Evolutionary conservation across 1,140 invertebrate genomes (phyloP).

Genomic region (Aricia agestis): DNA sequence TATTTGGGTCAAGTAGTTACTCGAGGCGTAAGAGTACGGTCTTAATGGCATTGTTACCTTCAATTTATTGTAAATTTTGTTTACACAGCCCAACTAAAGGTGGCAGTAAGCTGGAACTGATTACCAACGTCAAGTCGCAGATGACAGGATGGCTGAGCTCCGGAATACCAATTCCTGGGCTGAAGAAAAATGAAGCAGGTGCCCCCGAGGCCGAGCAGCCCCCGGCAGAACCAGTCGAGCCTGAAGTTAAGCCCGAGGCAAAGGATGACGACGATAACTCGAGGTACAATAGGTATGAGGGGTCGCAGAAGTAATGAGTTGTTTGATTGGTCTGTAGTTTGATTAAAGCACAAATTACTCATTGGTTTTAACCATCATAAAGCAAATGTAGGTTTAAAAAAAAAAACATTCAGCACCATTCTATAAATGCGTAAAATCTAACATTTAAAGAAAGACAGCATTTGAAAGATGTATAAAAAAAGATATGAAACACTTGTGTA

Average conservation of each 20-base stretch:
- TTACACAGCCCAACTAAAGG: constrained; percentile 80
- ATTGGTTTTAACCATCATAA: no score
- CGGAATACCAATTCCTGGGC: constrained; percentile 82
- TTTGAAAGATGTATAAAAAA: no score
- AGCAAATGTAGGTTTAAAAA: no score
- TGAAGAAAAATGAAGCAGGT: constrained; percentile 77
- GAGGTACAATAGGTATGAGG: constrained; percentile 84
- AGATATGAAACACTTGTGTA: no score
- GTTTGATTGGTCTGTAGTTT: constrained; percentile 46
- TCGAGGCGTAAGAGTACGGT: no score
- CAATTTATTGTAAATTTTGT: background rate
- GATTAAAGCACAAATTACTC: constrained; percentile 16
- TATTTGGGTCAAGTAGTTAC: constrained; percentile 21
- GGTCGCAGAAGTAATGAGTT: constrained; percentile 71
- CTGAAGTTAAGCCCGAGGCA: constrained; percentile 70
- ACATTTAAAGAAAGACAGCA: no score
- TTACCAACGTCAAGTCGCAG: constrained; percentile 88
- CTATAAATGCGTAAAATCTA: no score
- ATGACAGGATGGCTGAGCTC: constrained; percentile 88
- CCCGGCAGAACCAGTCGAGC: constrained; percentile 69
- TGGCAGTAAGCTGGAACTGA: constrained; percentile 84
- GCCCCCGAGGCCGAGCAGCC: constrained; percentile 66
- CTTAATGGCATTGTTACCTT: no score
- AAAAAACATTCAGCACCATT: no score
- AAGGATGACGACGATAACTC: constrained; percentile 90